Base-by-base conservation (phyloP, 2,888 invertebrate species). In the Lumbricus terrestris region DNA sequence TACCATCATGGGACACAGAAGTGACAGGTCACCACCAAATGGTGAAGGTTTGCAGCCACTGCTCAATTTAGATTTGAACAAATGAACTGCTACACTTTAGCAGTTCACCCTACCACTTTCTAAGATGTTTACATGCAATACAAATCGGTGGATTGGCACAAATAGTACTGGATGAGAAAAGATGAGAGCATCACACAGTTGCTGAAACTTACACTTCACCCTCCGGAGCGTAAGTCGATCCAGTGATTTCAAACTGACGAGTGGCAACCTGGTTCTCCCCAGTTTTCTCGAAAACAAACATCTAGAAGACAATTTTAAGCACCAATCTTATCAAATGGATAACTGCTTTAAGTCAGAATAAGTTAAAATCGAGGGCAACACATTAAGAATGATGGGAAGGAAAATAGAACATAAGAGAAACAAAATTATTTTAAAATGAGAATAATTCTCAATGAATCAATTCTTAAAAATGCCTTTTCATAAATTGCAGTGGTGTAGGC, bases 141-240 rank as follows among this genome's bases (percentile, higher is more conserved):
- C 15, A 40, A 40, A 15, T 11, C 69, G 29, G 13, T 69, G 4
- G 16, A 6, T 69, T 69, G 47, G 47, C 47, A 47, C 23, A 23
- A 47, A 6, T 47, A 23, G 23, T 23, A 47, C 2, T n/a, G 13
- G n/a, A 8, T 69, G 1, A 69, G 69, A 29, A 11, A 69, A n/a
- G 69, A 47, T 47, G 16, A 8, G 47, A n/a, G 29, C 54, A 23
- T 29, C 29, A 69, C 0, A 13, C n/a, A 69, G 13, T n/a, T 69
- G n/a, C 4, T 29, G 37, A 20, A 35, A 85, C 95, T 94, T 93
- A 95, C 91, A 99, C 96, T 92, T 99, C 99, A 92, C 99, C 99
- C 94, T 98, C 97, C 82, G 99, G 99, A 95, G 99, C 99, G 95
- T 99, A 99, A 85, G 99, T 99, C 92, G 99, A 99, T 93, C 99